A percentile compares a stretch with the other conserved stretches of the same genome.
phyloP scores from a whole-genome alignment of 1,140 invertebrate species.

The Gyrodactylus bullatarudis region DNA sequence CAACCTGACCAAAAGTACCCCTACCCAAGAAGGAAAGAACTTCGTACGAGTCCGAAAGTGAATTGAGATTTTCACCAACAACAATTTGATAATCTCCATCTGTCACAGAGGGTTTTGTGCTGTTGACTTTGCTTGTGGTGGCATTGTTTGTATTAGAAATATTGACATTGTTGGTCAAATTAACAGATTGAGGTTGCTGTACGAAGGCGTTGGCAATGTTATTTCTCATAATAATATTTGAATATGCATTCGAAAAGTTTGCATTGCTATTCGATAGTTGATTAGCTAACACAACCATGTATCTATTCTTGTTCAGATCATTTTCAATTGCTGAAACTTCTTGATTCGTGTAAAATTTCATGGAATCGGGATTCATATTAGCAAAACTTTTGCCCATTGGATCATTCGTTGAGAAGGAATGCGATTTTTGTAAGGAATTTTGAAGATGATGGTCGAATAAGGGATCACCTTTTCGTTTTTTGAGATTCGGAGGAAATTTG shows the following conservation, averaged over 20 bases:
- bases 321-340: too few relatives aligned
- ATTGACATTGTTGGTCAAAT: not conserved
- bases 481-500: too few relatives aligned
- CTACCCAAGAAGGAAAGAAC: constrained; percentile 3
- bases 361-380: too few relatives aligned
- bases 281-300: not conserved
- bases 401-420: too few relatives aligned
- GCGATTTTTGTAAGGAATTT: too few relatives aligned
- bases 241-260: not conserved
- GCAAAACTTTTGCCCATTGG: too few relatives aligned
- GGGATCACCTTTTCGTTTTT: too few relatives aligned
- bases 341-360: too few relatives aligned
- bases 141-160: not conserved
- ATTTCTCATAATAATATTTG: not conserved
- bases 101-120: not conserved
- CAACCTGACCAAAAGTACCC: constrained; percentile 7
- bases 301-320: not conserved
- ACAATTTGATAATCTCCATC: constrained; percentile 7
- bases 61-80: constrained; percentile 5
- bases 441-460: too few relatives aligned
- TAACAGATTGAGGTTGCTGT: too few relatives aligned
- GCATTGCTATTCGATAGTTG: not conserved
- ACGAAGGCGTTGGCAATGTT: too few relatives aligned
- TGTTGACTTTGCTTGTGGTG: not conserved
- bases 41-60: constrained; percentile 1